Conservation (phyloP, 2,888 invertebrate species). For the Epirrita christyi region DNA sequence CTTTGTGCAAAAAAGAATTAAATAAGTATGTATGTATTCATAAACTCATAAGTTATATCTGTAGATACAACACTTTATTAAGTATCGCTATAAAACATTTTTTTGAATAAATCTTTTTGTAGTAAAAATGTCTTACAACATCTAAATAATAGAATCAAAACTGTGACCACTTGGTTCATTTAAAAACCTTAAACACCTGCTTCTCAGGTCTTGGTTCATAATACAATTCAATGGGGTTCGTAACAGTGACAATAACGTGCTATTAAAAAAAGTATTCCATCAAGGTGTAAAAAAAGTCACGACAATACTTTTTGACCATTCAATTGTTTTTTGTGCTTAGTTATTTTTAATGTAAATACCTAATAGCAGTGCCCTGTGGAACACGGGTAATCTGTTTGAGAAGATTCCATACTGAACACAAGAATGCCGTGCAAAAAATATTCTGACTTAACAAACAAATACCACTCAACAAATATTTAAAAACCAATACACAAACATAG, state of each 20-base stretch:
- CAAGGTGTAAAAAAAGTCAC: slow-evolving; percentile 2
- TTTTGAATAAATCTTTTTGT: too few species aligned
- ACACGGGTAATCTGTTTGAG: background rate
- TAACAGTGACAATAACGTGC: slow-evolving; percentile 4
- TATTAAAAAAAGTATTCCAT: slow-evolving; percentile 1
- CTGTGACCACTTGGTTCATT: slow-evolving; percentile 7
- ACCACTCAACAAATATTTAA: slow-evolving; percentile 32
- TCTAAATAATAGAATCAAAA: background rate
- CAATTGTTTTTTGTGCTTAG: background rate
- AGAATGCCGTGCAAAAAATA: slow-evolving; percentile 28
- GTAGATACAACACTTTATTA: too few species aligned
- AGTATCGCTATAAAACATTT: too few species aligned
- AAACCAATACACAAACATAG: slow-evolving; percentile 22
- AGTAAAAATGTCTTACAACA: too few species aligned
- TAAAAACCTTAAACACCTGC: slow-evolving; percentile 12
- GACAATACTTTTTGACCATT: slow-evolving; percentile 7
- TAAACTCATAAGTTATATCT: too few species aligned
- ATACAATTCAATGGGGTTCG: slow-evolving; percentile 3
- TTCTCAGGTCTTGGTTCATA: slow-evolving; percentile 9
- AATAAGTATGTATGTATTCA: too few species aligned
- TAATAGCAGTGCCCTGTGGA: background rate
- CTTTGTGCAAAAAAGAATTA: too few species aligned
- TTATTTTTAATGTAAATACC: background rate
- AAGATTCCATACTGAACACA: slow-evolving; percentile 5
- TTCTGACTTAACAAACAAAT: slow-evolving; percentile 22